Percentiles rank a stretch among this genome's conserved stretches.
phyloP scores from a whole-genome alignment of 2,797 vertebrate genomes.

The Smutsia temminckii region DNA sequence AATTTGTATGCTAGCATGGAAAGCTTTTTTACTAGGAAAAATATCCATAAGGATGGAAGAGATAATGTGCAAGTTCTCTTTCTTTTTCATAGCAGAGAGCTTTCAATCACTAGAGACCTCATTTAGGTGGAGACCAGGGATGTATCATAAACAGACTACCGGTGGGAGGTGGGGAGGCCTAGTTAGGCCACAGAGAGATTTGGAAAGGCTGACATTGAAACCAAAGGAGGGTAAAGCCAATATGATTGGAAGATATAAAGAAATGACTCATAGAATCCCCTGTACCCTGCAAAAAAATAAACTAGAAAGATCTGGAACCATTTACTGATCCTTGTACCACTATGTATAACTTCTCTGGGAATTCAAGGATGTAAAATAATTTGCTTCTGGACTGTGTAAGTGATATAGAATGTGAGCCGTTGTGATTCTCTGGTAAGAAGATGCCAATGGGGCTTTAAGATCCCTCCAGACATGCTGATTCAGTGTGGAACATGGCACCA shows the following conservation, averaged over 20 bases:
- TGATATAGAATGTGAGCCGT: not conserved
- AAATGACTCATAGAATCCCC: not conserved
- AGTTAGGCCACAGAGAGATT: not conserved
- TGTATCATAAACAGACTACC: not conserved
- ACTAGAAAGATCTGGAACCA: not conserved
- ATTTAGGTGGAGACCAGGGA: not conserved
- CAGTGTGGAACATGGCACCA: not conserved
- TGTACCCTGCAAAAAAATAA: not conserved
- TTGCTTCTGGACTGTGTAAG: not conserved
- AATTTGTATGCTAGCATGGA: not conserved
- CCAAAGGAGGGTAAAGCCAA: not conserved
- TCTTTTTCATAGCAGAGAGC: not conserved
- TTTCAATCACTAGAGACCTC: not conserved
- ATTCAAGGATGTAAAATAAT: not conserved
- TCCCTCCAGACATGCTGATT: not conserved
- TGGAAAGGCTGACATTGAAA: not conserved
- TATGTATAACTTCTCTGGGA: not conserved
- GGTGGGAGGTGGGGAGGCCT: not conserved
- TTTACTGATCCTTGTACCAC: not conserved
- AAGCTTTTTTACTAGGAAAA: constrained; percentile 5
- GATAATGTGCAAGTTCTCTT: not conserved
- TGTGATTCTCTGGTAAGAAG: not conserved
- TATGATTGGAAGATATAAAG: not conserved
- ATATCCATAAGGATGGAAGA: not conserved
- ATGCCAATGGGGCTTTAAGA: not conserved